Evolutionary conservation across 2,888 invertebrate species (phyloP).

Genomic region (Trachelus iudaicus): DNA sequence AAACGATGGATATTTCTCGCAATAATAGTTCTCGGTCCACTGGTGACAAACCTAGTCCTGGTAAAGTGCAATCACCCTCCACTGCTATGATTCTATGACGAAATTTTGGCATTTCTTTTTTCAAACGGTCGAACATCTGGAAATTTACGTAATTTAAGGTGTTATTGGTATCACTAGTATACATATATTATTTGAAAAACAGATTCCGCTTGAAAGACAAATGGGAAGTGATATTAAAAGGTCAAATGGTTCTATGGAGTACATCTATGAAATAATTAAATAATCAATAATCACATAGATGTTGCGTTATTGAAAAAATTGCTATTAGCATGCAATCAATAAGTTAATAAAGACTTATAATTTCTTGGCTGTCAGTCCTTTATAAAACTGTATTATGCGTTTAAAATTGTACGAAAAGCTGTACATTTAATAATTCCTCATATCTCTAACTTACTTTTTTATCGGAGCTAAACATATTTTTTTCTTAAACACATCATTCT

Average conservation of each 20-base stretch:
- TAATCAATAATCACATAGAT: neutral
- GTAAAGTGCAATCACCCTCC: conserved; percentile 75
- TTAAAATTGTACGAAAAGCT: too few relatives aligned
- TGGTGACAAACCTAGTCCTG: conserved; percentile 73
- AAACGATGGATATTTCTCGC: conserved; percentile 74
- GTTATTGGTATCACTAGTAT: neutral
- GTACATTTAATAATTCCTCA: too few relatives aligned
- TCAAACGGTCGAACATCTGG: conserved; percentile 70
- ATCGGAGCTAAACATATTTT: neutral
- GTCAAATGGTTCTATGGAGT: neutral
- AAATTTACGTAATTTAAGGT: neutral
- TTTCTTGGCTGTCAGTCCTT: too few relatives aligned
- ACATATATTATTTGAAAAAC: neutral
- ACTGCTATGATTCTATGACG: conserved; percentile 77
- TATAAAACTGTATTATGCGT: too few relatives aligned
- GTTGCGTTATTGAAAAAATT: neutral
- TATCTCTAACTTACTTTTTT: neutral
- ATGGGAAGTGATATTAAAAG: neutral
- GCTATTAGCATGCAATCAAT: neutral
- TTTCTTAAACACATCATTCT: neutral
- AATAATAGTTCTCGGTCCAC: conserved; percentile 72
- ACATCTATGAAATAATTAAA: neutral
- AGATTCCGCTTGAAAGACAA: neutral
- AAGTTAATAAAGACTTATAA: too few relatives aligned
- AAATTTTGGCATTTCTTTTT: conserved; percentile 70